Evolutionary conservation across 2,888 invertebrate genomes (phyloP).

Genomic region (Eupithecia pulchellata): DNA sequence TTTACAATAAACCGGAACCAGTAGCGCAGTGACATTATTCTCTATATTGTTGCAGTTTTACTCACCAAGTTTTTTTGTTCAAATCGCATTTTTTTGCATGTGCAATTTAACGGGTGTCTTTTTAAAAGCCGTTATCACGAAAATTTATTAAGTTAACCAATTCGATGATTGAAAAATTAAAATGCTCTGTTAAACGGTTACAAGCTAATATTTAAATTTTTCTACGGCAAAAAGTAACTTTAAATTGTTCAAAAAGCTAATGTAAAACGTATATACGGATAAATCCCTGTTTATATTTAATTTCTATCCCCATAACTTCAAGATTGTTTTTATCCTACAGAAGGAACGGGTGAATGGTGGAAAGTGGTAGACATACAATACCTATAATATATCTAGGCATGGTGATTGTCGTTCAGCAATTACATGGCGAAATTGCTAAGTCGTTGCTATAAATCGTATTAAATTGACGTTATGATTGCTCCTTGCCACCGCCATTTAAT

Average conservation of each 20-base stretch:
- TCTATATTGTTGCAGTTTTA: background rate
- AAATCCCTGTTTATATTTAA: background rate
- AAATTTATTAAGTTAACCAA: background rate
- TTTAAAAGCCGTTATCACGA: background rate
- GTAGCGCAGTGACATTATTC: background rate
- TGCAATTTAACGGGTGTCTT: background rate
- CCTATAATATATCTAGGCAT: background rate
- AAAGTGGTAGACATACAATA: background rate
- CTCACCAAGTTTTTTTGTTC: background rate
- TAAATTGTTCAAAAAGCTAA: too few relatives aligned
- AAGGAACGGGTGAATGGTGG: background rate
- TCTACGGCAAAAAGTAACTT: too few relatives aligned
- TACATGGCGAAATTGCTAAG: constrained; percentile 54
- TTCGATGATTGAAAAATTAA: background rate
- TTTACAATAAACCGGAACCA: constrained; percentile 7
- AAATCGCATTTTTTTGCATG: background rate
- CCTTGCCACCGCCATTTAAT: constrained; percentile 35
- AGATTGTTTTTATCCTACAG: background rate
- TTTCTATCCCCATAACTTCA: background rate
- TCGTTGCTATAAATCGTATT: constrained; percentile 58
- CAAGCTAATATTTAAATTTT: background rate
- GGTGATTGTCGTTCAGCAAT: constrained; percentile 53
- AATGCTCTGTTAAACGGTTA: background rate
- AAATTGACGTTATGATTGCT: constrained; percentile 63
- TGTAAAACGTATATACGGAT: background rate